These are phyloP conservation scores for Clanis bilineata DNA, from an alignment of 2,888 invertebrate species.

Conservation along the genomic window DNA sequence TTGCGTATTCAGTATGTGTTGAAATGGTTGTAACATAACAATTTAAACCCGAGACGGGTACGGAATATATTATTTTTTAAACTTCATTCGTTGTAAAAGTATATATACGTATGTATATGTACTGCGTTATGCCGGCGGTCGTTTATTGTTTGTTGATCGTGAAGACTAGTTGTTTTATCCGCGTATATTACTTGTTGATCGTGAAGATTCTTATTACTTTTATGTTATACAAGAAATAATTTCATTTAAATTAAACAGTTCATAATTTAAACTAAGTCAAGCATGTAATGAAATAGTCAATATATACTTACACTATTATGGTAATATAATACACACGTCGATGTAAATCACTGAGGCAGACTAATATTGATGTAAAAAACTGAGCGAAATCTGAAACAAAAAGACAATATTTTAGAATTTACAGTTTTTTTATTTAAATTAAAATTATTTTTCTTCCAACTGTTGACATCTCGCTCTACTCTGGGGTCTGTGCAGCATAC, in stretches of 20 bases:
- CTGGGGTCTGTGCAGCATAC: too few relatives aligned
- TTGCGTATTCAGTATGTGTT: constrained; percentile 25
- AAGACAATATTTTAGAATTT: not conserved
- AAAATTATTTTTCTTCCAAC: too few relatives aligned
- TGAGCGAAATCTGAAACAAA: not conserved
- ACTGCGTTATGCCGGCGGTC: too few relatives aligned
- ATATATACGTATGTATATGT: not conserved
- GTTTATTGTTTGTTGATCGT: too few relatives aligned
- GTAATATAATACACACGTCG: not conserved
- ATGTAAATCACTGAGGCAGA: not conserved
- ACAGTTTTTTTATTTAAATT: not conserved
- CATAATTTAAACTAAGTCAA: too few relatives aligned
- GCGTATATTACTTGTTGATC: too few relatives aligned
- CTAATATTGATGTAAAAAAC: not conserved
- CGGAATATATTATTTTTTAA: not conserved
- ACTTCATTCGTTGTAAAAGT: not conserved
- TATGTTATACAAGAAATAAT: too few relatives aligned
- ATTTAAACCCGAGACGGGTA: not conserved
- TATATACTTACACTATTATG: not conserved
- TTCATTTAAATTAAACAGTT: too few relatives aligned
- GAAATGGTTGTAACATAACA: constrained; percentile 14
- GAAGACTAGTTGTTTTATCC: too few relatives aligned
- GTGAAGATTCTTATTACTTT: not conserved
- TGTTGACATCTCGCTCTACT: too few relatives aligned
- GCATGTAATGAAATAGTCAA: not conserved